phyloP scores from a whole-genome alignment of 2,113 vertebrate species.

The Mustela nigripes region DNA sequence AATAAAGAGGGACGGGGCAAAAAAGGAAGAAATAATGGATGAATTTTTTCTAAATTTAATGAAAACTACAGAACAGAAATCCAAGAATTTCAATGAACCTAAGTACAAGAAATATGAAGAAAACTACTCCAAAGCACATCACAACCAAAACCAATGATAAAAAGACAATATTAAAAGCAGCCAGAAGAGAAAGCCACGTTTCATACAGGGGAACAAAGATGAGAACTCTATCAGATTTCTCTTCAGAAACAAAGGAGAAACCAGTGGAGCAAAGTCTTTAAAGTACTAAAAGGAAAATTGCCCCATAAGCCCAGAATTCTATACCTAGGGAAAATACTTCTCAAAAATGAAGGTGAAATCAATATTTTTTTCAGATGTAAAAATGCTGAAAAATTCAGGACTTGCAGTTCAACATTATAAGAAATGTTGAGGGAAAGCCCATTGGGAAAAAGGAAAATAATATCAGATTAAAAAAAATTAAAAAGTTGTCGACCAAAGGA shows the following conservation, averaged over 20 bases:
- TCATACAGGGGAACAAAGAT: not conserved
- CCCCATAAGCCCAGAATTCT: not conserved
- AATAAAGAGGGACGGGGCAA: not conserved
- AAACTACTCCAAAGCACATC: not conserved
- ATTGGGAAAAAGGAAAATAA: not conserved
- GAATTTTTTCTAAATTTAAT: constrained; percentile 12
- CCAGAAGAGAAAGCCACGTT: not conserved
- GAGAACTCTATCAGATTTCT: not conserved
- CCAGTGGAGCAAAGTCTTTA: not conserved
- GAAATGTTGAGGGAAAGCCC: not conserved
- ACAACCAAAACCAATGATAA: not conserved
- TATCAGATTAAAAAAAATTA: not conserved
- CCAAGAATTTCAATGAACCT: not conserved
- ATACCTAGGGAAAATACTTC: not conserved
- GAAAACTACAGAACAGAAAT: constrained; percentile 12
- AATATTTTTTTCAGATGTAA: not conserved
- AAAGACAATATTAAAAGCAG: constrained; percentile 14
- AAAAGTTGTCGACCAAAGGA: not conserved
- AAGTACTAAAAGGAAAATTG: not conserved
- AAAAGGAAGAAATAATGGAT: not conserved
- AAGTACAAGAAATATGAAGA: constrained; percentile 11
- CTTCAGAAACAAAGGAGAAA: not conserved
- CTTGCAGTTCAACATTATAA: not conserved
- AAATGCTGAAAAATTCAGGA: not conserved
- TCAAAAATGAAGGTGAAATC: not conserved